These are phyloP conservation scores for Porites evermanni DNA, from an alignment of 92 coral and sea anemone genomes.

Conservation along the genomic window DNA sequence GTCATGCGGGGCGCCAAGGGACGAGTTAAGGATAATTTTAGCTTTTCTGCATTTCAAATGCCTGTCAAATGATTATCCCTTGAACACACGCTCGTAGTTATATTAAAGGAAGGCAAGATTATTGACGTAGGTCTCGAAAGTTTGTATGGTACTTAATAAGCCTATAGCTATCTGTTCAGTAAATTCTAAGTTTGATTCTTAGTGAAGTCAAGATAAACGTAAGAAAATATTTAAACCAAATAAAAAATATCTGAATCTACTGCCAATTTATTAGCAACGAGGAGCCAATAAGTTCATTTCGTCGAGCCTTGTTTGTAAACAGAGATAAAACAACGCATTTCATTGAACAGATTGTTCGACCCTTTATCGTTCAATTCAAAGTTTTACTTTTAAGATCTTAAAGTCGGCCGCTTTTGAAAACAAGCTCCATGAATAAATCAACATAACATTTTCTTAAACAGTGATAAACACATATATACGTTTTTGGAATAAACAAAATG, in stretches of 20 bases:
- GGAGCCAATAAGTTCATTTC: background rate
- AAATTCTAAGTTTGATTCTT: no score
- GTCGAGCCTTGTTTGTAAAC: background rate
- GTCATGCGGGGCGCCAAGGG: no score
- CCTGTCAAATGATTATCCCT: background rate
- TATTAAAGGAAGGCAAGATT: background rate
- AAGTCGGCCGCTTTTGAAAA: no score
- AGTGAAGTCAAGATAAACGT: background rate
- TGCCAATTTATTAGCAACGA: background rate
- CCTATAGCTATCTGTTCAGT: no score
- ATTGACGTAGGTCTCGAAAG: no score
- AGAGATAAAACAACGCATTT: background rate
- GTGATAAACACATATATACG: background rate
- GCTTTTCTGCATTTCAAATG: background rate
- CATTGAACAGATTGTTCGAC: background rate
- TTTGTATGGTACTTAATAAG: no score
- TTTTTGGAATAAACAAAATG: background rate
- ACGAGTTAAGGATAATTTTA: background rate
- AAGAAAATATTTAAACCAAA: background rate
- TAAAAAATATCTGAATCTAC: no score
- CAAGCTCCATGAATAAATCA: background rate
- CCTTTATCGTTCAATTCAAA: background rate
- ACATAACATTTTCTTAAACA: background rate
- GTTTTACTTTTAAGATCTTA: background rate
- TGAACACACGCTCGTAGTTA: background rate